Evolutionary conservation across 2,888 invertebrate genomes (phyloP), one percentile per base, ranked within the genome.

Genomic region (Andrena haemorrhoa): DNA sequence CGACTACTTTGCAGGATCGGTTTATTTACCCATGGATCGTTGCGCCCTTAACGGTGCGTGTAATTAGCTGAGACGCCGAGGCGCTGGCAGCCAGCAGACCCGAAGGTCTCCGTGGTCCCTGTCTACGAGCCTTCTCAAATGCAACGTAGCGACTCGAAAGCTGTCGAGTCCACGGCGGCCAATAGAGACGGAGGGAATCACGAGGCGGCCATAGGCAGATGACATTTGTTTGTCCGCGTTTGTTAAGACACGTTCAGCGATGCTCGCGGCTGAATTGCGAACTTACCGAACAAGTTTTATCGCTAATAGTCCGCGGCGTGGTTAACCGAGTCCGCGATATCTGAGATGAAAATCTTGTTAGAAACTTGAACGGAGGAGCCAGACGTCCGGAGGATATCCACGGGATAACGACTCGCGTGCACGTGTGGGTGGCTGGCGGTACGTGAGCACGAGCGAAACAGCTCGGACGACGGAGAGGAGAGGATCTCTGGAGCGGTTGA

Each of bases 321-420:
- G 85, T 82, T 82, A 82, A 82, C 85, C 78, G 76, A 75, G 74
- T 72, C 75, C 75, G 73, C 51, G 85, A 87, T 84, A 87, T 88
- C 88, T 86, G 72, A 84, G 88, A 86, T 86, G 87, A 79, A 86
- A 87, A 86, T 87, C 88, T 88, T 87, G 87, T 88, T 86, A 86
- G 85, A 84, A 88, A 88, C 87, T 87, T 78, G 86, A 86, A 84
- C 61, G 84, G 71, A 79, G 83, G 65, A 79, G 75, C 65, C 82
- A 86, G 85, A 89, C 82, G 88, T 83, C 88, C 88, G 88, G 77
- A 86, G 86, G 86, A 88, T 87, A 89, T 86, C 85, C 82, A 80
- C 72, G 69, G 86, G 87, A 88, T 87, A 87, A 87, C 87, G 86
- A 87, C 69, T 86, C 61, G 84, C 66, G 69, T 78, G 75, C 80